A percentile compares a stretch with the other conserved stretches of the same genome.
These are phyloP conservation scores for Chrosomus eos DNA, from an alignment of 2,797 vertebrate species.

Conservation along the genomic window DNA sequence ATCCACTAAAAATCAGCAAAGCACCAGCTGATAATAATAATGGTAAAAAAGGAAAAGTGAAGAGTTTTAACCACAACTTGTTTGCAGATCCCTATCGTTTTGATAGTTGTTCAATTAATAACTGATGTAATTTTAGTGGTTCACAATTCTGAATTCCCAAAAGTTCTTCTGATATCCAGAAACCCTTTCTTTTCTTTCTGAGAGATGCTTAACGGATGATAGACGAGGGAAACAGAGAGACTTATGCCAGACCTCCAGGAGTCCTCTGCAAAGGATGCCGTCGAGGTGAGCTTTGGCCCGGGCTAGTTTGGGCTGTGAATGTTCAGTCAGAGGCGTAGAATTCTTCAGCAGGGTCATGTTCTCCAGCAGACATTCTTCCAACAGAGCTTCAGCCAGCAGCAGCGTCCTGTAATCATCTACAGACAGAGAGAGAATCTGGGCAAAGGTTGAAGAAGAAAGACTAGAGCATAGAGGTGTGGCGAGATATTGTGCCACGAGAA, in stretches of 20 bases:
- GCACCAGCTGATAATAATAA: background rate
- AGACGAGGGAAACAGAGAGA: background rate
- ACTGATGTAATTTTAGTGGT: background rate
- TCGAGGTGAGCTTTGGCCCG: constrained; percentile 87
- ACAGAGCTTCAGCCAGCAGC: constrained; percentile 86
- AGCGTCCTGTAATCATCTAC: constrained; percentile 90
- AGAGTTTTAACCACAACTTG: background rate
- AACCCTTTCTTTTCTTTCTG: background rate
- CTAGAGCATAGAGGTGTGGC: background rate
- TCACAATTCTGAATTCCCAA: background rate
- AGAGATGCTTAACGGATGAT: background rate
- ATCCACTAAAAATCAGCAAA: background rate
- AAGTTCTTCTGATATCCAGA: background rate
- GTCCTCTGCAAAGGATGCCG: constrained; percentile 86
- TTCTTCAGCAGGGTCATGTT: constrained; percentile 84
- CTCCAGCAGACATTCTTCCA: constrained; percentile 91
- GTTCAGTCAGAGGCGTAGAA: constrained; percentile 84
- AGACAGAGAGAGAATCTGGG: constrained; percentile 53
- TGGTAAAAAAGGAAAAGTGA: background rate
- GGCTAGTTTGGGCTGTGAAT: constrained; percentile 80
- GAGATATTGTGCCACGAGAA: background rate
- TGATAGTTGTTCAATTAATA: too few relatives aligned
- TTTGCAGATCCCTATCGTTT: background rate
- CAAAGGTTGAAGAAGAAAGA: constrained; percentile 26
- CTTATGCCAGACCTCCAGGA: constrained; percentile 82